Conservation (phyloP, 2,797 vertebrate species). For the Leptoclinus maculatus region DNA sequence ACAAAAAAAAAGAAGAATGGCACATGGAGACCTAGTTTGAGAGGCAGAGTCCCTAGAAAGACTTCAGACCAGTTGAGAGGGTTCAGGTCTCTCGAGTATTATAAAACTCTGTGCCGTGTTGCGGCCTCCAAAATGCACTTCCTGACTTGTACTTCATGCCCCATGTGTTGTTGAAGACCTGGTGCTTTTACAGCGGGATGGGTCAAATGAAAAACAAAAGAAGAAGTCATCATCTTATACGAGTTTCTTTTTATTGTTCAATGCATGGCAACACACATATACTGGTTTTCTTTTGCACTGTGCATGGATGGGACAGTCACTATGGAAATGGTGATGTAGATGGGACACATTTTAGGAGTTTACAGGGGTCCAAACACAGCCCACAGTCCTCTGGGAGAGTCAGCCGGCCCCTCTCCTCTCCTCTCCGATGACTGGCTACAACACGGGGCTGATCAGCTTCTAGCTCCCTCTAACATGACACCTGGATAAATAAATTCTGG, state of each 20-base stretch:
- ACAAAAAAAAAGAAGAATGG: slow-evolving; percentile 52
- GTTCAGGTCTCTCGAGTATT: not conserved
- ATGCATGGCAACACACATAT: slow-evolving; percentile 83
- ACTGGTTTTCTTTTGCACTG: slow-evolving; percentile 77
- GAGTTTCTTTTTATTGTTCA: slow-evolving; percentile 79
- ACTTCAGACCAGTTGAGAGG: not conserved
- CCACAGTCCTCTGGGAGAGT: slow-evolving; percentile 49
- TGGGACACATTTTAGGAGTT: slow-evolving; percentile 69
- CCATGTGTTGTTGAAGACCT: no score
- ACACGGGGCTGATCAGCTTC: slow-evolving; percentile 41
- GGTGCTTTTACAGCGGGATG: not conserved
- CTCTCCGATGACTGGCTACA: slow-evolving; percentile 15
- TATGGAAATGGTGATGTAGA: slow-evolving; percentile 76
- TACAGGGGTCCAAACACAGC: slow-evolving; percentile 66
- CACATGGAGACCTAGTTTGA: slow-evolving; percentile 69
- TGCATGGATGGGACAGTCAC: slow-evolving; percentile 80
- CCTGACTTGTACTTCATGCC: not conserved
- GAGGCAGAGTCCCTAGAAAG: not conserved
- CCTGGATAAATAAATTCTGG: slow-evolving; percentile 60
- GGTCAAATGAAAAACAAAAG: not conserved
- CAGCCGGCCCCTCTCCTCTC: slow-evolving; percentile 8
- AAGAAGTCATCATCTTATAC: slow-evolving; percentile 23
- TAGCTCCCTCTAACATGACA: slow-evolving; percentile 34
- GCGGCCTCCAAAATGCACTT: not conserved
- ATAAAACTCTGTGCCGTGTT: not conserved